Evolutionary conservation across 2,113 vertebrate genomes (phyloP).

Genomic region (Sylvilagus bachmani): DNA sequence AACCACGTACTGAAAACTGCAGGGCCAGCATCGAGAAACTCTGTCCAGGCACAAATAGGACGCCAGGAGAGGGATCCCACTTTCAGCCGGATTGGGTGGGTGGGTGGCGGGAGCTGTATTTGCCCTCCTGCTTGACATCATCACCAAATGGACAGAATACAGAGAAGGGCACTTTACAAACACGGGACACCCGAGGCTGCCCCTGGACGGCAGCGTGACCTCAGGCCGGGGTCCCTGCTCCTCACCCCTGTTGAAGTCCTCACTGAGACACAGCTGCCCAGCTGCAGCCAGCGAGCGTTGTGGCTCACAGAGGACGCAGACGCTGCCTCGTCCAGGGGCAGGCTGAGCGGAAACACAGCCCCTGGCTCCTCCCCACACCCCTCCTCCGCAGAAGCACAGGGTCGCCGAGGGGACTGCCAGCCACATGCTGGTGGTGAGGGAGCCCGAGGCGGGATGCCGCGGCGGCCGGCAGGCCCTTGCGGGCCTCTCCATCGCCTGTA

Average conservation of each 20-base stretch:
- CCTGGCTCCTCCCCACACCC: neutral
- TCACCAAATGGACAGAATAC: neutral
- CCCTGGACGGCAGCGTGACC: too few species aligned
- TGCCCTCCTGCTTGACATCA: neutral
- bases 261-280: neutral
- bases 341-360: fast-evolving
- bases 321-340: too few species aligned
- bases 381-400: neutral
- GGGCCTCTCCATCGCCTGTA: too few species aligned
- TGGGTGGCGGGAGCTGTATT: neutral
- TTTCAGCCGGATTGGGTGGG: neutral
- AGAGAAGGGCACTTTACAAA: neutral
- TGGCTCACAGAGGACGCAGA: too few species aligned
- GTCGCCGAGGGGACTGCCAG: neutral
- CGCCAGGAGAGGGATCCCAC: neutral
- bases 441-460: neutral
- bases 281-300: fast-evolving
- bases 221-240: too few species aligned
- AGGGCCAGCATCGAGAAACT: neutral
- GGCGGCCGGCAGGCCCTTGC: too few species aligned
- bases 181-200: too few species aligned
- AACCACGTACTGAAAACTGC: neutral
- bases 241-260: neutral
- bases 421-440: too few species aligned
- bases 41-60: neutral